Evolutionary conservation across 2,113 vertebrate genomes (phyloP).

Genomic region (Lipophrys pholis): DNA sequence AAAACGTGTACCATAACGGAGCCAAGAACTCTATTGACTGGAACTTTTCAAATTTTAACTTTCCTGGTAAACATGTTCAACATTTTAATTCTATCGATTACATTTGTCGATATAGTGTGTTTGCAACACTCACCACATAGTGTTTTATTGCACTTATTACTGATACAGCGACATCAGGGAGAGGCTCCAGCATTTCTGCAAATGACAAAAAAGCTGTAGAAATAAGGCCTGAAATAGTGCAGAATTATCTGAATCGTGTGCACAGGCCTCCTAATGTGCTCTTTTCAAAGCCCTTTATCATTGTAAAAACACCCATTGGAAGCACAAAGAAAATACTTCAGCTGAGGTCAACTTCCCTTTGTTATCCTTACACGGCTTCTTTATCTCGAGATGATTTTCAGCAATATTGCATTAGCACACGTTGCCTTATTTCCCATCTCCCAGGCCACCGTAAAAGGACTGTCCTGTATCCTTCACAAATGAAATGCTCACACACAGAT

Average conservation of each 20-base stretch:
- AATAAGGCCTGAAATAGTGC: too few species aligned
- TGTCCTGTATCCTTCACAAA: slow-evolving; percentile 29
- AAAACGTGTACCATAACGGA: too few species aligned
- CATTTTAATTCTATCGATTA: too few species aligned
- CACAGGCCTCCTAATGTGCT: not conserved
- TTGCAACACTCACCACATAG: too few species aligned
- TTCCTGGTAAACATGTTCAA: too few species aligned
- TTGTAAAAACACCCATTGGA: slow-evolving; percentile 35
- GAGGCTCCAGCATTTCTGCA: too few species aligned
- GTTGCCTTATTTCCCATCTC: slow-evolving; percentile 18
- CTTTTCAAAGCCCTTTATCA: slow-evolving; percentile 12
- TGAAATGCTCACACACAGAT: slow-evolving; percentile 17
- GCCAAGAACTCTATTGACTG: too few species aligned
- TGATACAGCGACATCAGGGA: too few species aligned
- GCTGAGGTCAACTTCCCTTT: slow-evolving; percentile 41
- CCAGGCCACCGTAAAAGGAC: not conserved
- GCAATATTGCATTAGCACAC: slow-evolving; percentile 1
- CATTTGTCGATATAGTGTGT: too few species aligned
- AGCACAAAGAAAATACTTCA: slow-evolving; percentile 6
- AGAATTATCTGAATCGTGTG: not conserved
- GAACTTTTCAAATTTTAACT: too few species aligned
- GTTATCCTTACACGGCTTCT: slow-evolving; percentile 19
- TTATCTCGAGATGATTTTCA: slow-evolving; percentile 34
- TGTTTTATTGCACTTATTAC: too few species aligned
- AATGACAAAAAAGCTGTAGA: too few species aligned